phyloP scores from a whole-genome alignment of 2,113 vertebrate species.

The Onychostoma macrolepis region DNA sequence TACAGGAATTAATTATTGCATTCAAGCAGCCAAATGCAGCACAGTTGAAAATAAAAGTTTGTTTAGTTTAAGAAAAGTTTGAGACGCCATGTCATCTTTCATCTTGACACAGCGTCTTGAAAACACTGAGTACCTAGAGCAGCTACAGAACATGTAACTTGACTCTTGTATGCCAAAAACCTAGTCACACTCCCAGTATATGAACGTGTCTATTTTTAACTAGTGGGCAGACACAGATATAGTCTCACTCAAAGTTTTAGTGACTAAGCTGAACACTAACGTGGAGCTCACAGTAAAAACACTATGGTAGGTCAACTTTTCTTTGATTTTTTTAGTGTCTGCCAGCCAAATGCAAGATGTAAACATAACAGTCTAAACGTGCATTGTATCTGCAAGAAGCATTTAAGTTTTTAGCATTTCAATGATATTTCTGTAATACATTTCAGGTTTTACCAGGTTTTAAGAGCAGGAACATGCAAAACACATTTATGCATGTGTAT shows the following conservation, averaged over 20 bases:
- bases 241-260: constrained; percentile 16
- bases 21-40: not conserved
- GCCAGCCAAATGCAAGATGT: not conserved
- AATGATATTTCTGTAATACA: not conserved
- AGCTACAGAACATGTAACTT: constrained; percentile 48
- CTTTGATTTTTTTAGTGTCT: constrained; percentile 25
- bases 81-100: not conserved
- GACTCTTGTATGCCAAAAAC: constrained; percentile 43
- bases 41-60: not conserved
- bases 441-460: constrained; percentile 29
- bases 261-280: constrained; percentile 33
- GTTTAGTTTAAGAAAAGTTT: not conserved
- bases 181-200: constrained; percentile 34
- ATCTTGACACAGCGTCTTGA: not conserved
- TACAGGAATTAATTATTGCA: not conserved
- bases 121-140: constrained; percentile 11
- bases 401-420: not conserved
- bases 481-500: not conserved
- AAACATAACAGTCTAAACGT: not conserved
- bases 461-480: constrained; percentile 19
- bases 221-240: constrained; percentile 9
- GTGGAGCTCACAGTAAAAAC: constrained; percentile 19
- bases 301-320: constrained; percentile 32
- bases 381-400: not conserved
- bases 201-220: constrained; percentile 57